These are phyloP conservation scores for Sphaeridia pumilis DNA, from an alignment of 2,888 invertebrate genomes.

Conservation along the genomic window DNA sequence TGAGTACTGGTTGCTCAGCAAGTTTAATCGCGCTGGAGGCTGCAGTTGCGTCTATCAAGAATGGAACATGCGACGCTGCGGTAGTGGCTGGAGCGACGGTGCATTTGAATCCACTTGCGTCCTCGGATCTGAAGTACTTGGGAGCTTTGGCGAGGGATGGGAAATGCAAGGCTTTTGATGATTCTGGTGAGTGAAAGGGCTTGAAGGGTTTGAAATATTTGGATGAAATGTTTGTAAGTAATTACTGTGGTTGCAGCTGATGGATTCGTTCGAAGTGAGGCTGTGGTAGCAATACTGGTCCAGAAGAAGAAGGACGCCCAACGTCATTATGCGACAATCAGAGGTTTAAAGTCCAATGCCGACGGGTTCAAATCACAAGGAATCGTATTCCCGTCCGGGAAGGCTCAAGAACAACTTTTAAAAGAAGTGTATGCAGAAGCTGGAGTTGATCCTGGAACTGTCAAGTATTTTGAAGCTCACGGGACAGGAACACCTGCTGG, in stretches of 20 bases:
- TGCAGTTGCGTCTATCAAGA: conserved; percentile 41
- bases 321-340: conserved; percentile 70
- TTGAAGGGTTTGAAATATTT: neutral
- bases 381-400: conserved; percentile 69
- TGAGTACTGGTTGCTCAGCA: conserved; percentile 56
- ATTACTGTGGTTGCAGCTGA: conserved; percentile 44
- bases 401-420: conserved; percentile 57
- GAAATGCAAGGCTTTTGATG: conserved; percentile 53
- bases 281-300: conserved; percentile 63
- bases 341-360: conserved; percentile 78
- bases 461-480: conserved; percentile 89
- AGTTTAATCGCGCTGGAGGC: conserved; percentile 45
- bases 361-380: conserved; percentile 86
- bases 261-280: conserved; percentile 46
- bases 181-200: conserved; percentile 42
- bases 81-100: conserved; percentile 49
- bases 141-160: conserved; percentile 52
- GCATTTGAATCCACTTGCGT: conserved; percentile 50
- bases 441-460: conserved; percentile 64
- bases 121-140: conserved; percentile 51
- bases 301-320: conserved; percentile 65
- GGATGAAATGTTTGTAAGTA: neutral
- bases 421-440: conserved; percentile 72
- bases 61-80: conserved; percentile 45
- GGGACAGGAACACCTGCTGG: conserved; percentile 66